Percentiles rank a stretch among this genome's conserved stretches.
Conservation (phyloP, 2,888 invertebrate species). For the Drosophila koepferae region DNA sequence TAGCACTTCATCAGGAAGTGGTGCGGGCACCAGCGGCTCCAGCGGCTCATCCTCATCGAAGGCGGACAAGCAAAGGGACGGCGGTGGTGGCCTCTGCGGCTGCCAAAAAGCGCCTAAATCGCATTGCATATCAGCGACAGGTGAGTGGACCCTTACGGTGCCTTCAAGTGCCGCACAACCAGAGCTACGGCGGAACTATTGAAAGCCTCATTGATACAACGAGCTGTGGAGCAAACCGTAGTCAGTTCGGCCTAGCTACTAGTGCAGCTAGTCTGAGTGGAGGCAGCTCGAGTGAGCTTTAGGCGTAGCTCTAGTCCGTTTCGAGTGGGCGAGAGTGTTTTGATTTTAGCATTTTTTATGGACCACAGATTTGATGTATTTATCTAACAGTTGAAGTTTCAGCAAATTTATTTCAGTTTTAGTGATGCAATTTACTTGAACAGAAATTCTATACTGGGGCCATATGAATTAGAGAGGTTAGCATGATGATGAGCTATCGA, state of each 20-base stretch:
- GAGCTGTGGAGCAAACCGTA: background rate
- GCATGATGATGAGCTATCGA: no score
- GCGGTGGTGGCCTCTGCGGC: constrained; percentile 82
- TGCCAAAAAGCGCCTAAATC: constrained; percentile 85
- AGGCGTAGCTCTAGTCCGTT: background rate
- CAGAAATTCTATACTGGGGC: no score
- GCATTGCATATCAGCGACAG: constrained; percentile 85
- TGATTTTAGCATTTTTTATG: no score
- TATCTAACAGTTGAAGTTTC: no score
- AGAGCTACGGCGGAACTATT: background rate
- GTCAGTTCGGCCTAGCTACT: background rate
- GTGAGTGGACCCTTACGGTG: constrained; percentile 65
- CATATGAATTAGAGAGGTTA: no score
- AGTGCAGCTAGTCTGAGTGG: background rate
- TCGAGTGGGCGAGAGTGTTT: background rate
- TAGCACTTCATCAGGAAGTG: constrained; percentile 38
- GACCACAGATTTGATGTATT: no score
- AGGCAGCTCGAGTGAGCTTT: background rate
- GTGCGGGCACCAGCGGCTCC: constrained; percentile 14
- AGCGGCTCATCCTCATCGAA: constrained; percentile 29
- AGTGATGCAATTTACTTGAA: no score
- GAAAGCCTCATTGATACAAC: background rate
- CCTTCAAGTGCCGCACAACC: background rate
- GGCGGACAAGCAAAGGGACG: constrained; percentile 81
- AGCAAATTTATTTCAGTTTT: no score